phyloP scores from a whole-genome alignment of 1,140 invertebrate species.

The Anthonomus grandis region DNA sequence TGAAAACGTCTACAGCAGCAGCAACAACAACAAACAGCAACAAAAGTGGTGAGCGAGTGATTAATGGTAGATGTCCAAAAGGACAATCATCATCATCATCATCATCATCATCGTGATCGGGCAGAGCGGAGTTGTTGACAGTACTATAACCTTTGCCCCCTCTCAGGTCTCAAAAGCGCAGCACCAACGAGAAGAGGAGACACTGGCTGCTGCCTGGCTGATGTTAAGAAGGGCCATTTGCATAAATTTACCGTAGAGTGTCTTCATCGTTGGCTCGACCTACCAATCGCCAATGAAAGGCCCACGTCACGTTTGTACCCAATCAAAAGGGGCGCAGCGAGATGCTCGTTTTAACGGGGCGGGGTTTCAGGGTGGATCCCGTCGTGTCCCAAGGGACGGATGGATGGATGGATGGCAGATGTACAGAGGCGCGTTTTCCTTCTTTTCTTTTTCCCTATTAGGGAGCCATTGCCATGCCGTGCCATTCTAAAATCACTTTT shows the following conservation, averaged over 20 bases:
- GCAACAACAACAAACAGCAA: background rate
- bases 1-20: background rate
- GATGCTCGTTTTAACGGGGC: slow-evolving; percentile 7
- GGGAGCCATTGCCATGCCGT: slow-evolving; percentile 22
- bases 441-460: no score
- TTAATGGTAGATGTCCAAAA: slow-evolving; percentile 24
- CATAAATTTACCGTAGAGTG: slow-evolving; percentile 29
- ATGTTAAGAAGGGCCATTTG: slow-evolving; percentile 31
- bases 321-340: slow-evolving; percentile 2
- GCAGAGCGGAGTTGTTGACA: slow-evolving; percentile 22
- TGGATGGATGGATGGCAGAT: no score
- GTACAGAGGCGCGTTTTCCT: slow-evolving; percentile 25
- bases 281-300: slow-evolving; percentile 18
- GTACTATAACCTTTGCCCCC: slow-evolving; percentile 26
- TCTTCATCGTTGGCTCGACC: slow-evolving; percentile 25
- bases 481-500: no score
- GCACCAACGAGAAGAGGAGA: slow-evolving; percentile 30
- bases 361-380: slow-evolving; percentile 24
- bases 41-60: slow-evolving; percentile 13
- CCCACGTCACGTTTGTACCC: background rate
- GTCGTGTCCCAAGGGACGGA: slow-evolving; percentile 18
- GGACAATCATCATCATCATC: no score
- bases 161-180: slow-evolving; percentile 28
- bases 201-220: no score
- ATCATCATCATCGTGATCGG: no score